Evolutionary conservation across 2,797 vertebrate species (phyloP).

Genomic region (Ispidina lecontei): DNA sequence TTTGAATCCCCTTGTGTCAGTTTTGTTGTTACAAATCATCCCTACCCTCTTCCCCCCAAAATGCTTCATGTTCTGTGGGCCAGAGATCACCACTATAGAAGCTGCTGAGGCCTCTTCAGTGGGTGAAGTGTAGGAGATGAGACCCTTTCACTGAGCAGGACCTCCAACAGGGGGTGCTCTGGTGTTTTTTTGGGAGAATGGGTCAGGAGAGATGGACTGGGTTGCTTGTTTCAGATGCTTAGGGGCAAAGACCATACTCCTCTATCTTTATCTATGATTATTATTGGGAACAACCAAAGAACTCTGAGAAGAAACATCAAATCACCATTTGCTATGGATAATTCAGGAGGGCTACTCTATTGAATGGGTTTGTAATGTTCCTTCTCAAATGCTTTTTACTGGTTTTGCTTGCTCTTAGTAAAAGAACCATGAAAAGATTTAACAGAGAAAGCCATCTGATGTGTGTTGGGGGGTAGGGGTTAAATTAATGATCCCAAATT

Average conservation of each 20-base stretch:
- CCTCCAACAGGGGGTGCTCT: not conserved
- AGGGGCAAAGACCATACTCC: accelerated
- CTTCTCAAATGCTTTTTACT: not conserved
- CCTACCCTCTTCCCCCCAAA: no score
- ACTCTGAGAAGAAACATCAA: not conserved
- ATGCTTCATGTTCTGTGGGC: not conserved
- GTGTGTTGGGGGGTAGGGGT: not conserved
- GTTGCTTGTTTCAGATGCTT: not conserved
- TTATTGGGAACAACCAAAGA: not conserved
- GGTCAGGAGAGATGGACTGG: not conserved
- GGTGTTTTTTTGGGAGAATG: not conserved
- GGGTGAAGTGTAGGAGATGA: not conserved
- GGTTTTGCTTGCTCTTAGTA: not conserved
- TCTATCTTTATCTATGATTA: not conserved
- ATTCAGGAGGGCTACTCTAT: not conserved
- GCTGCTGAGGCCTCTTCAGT: not conserved
- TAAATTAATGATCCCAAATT: slow-evolving; percentile 50
- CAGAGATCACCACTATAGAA: not conserved
- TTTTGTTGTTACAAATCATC: not conserved
- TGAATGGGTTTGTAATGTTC: not conserved
- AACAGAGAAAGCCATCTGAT: not conserved
- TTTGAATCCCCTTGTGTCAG: not conserved
- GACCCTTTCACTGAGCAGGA: not conserved
- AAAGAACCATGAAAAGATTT: not conserved
- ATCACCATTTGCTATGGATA: accelerated